Evolutionary conservation across 2,797 vertebrate genomes (phyloP).

Genomic region (Rhinogobio ventralis): DNA sequence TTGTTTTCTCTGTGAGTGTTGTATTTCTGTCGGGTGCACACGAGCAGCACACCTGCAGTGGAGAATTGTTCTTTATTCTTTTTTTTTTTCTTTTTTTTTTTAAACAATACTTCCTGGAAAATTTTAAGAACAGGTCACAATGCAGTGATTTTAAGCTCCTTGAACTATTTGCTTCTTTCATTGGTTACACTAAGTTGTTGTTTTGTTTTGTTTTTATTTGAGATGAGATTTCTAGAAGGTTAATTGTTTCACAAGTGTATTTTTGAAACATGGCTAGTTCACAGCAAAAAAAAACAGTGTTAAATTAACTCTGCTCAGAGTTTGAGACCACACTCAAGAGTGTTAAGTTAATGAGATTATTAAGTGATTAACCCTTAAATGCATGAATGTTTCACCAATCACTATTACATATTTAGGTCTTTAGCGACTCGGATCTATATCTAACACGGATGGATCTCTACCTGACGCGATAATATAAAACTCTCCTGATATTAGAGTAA

Average conservation of each 20-base stretch:
- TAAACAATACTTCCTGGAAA: slow-evolving; percentile 3
- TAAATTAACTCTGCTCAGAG: too few relatives aligned
- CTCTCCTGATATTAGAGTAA: too few relatives aligned
- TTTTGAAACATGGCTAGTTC: not conserved
- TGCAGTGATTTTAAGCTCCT: not conserved
- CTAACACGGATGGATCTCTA: too few relatives aligned
- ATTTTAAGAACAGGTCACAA: not conserved
- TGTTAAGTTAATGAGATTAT: not conserved
- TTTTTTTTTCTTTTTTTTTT: too few relatives aligned
- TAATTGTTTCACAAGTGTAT: not conserved
- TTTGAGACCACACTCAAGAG: not conserved
- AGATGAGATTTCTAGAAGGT: not conserved
- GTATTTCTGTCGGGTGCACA: slow-evolving; percentile 5
- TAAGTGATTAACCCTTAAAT: not conserved
- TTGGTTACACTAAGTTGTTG: not conserved
- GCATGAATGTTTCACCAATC: too few relatives aligned
- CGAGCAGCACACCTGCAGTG: slow-evolving; percentile 72
- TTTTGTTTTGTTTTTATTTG: not conserved
- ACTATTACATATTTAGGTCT: too few relatives aligned
- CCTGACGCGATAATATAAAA: too few relatives aligned
- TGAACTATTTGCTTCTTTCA: not conserved
- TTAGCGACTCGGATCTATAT: too few relatives aligned
- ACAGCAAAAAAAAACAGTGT: too few relatives aligned
- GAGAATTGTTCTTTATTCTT: slow-evolving; percentile 44
- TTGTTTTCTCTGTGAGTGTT: slow-evolving; percentile 74